Evolutionary conservation across 2,113 vertebrate species (phyloP).

Genomic region (Atherinomorus stipes): DNA sequence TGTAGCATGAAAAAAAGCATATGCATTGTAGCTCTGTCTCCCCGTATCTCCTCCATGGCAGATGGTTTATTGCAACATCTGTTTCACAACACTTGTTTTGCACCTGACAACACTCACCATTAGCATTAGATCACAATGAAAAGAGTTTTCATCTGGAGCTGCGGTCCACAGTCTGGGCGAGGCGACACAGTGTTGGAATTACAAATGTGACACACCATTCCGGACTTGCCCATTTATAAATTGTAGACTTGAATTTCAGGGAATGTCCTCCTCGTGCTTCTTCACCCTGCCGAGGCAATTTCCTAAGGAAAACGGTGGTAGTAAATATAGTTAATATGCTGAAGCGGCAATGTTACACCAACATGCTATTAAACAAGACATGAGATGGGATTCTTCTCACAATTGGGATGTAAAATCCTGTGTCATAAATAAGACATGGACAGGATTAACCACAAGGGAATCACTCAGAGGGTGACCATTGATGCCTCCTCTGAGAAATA

Average conservation of each 20-base stretch:
- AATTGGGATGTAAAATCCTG: constrained; percentile 69
- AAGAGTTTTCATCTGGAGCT: constrained; percentile 9
- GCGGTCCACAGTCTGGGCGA: not conserved
- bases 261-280: constrained; percentile 63
- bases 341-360: constrained; percentile 70
- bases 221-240: constrained; percentile 52
- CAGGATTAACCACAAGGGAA: constrained; percentile 40
- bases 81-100: constrained; percentile 31
- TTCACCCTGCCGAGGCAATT: constrained; percentile 77
- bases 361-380: constrained; percentile 66
- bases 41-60: not conserved
- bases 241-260: constrained; percentile 70
- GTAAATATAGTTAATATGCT: constrained; percentile 84
- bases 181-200: constrained; percentile 14
- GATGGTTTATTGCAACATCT: constrained; percentile 27
- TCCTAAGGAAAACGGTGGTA: constrained; percentile 74
- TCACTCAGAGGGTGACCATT: constrained; percentile 10
- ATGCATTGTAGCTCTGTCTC: constrained; percentile 14
- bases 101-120: constrained; percentile 49
- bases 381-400: constrained; percentile 76
- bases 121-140: constrained; percentile 48
- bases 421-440: constrained; percentile 59
- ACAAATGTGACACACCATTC: constrained; percentile 43
- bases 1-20: constrained; percentile 37
- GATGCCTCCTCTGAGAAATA: not conserved